Evolutionary conservation across 2,888 invertebrate genomes (phyloP).

Genomic region (Hirudinaria manillensis): DNA sequence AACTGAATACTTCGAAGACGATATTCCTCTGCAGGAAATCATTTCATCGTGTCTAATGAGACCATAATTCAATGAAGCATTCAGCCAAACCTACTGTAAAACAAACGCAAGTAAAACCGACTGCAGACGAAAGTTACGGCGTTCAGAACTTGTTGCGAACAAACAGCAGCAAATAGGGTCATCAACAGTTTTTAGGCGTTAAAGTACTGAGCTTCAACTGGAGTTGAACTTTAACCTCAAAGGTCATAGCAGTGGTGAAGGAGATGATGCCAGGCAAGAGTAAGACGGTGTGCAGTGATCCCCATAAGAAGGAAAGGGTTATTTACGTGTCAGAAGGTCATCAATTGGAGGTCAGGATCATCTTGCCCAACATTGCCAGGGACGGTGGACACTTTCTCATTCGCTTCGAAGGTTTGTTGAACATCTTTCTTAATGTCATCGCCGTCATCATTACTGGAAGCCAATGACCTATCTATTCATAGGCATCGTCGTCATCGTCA

Average conservation of each 20-base stretch:
- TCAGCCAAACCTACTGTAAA: no score
- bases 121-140: no score
- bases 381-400: conserved; percentile 29
- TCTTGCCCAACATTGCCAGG: background rate
- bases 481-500: background rate
- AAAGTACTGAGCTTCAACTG: no score
- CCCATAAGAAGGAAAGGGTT: conserved; percentile 2
- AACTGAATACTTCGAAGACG: no score
- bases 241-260: conserved; percentile 26
- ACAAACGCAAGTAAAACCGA: no score
- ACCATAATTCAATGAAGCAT: no score
- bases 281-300: conserved; percentile 9
- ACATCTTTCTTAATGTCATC: background rate
- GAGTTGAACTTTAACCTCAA: background rate
- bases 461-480: background rate
- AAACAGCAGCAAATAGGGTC: no score
- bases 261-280: conserved; percentile 16
- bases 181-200: no score
- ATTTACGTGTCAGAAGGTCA: conserved; percentile 24
- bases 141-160: no score
- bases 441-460: background rate
- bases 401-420: conserved; percentile 20
- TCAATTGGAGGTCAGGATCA: conserved; percentile 20
- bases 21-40: no score
- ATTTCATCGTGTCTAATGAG: no score